Evolutionary conservation across 2,888 invertebrate genomes (phyloP).

Genomic region (Drosophila putrida): DNA sequence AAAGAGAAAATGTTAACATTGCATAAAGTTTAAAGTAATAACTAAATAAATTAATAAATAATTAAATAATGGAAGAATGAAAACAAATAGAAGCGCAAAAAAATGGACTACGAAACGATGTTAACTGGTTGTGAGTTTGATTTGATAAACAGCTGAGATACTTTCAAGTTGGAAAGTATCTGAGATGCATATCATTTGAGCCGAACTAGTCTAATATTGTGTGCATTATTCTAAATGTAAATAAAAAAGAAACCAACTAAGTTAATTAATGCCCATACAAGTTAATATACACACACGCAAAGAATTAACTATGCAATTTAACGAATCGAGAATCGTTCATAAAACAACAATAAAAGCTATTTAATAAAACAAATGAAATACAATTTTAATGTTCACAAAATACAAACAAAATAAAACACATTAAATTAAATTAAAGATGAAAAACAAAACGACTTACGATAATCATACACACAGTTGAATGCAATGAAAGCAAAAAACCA

Average conservation of each 20-base stretch:
- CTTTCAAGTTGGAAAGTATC: slow-evolving; percentile 43
- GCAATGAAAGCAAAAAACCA: slow-evolving; percentile 33
- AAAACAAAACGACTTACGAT: slow-evolving; percentile 58
- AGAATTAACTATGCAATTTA: slow-evolving; percentile 61
- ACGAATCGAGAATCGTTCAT: slow-evolving; percentile 53
- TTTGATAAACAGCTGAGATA: slow-evolving; percentile 59
- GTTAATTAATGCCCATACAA: slow-evolving; percentile 62
- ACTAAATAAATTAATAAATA: slow-evolving; percentile 33
- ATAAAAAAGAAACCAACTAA: slow-evolving; percentile 68
- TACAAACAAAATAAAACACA: slow-evolving; percentile 49
- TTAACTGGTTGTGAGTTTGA: slow-evolving; percentile 74
- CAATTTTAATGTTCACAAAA: slow-evolving; percentile 75
- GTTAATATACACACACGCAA: slow-evolving; percentile 49
- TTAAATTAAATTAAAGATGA: slow-evolving; percentile 28
- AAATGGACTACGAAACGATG: slow-evolving; percentile 60
- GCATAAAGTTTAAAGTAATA: slow-evolving; percentile 56
- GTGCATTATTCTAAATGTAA: slow-evolving; percentile 81
- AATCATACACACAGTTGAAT: slow-evolving; percentile 65
- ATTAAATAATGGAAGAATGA: slow-evolving; percentile 22
- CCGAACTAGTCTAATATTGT: slow-evolving; percentile 76
- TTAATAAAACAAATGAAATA: slow-evolving; percentile 41
- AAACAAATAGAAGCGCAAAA: slow-evolving; percentile 51
- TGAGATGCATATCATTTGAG: slow-evolving; percentile 58
- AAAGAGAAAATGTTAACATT: slow-evolving; percentile 79
- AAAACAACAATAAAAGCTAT: slow-evolving; percentile 55